These are phyloP conservation scores for Lucilia sericata DNA, from an alignment of 1,140 invertebrate genomes.

Conservation along the genomic window DNA sequence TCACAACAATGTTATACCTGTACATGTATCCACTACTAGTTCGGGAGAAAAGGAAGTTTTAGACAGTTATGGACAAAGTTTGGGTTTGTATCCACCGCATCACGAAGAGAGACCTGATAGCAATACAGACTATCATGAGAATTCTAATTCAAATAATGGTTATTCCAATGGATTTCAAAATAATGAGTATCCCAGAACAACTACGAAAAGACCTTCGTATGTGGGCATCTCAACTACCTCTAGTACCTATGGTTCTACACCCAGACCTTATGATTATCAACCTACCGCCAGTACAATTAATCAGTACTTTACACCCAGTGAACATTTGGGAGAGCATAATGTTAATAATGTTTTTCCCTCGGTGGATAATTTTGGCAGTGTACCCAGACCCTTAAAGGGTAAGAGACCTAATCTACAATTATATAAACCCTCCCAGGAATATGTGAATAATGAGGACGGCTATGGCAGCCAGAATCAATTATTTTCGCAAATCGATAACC, in stretches of 20 bases:
- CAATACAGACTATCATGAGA: not conserved
- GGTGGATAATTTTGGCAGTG: constrained; percentile 57
- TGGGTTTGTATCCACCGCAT: constrained; percentile 54
- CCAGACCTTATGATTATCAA: constrained; percentile 54
- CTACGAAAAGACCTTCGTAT: constrained; percentile 33
- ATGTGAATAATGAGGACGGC: not conserved
- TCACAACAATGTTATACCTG: constrained; percentile 65
- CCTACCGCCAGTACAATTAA: constrained; percentile 56
- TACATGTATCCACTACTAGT: constrained; percentile 57
- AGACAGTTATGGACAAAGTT: constrained; percentile 61
- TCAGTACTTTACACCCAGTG: constrained; percentile 60
- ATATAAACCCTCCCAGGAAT: not conserved
- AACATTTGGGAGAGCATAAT: constrained; percentile 61
- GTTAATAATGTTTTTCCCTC: constrained; percentile 59
- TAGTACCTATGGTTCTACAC: constrained; percentile 53
- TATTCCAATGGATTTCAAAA: constrained; percentile 11
- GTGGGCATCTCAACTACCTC: not conserved
- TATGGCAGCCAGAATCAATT: constrained; percentile 47
- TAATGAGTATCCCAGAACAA: not conserved
- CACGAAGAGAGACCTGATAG: constrained; percentile 47
- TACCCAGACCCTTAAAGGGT: constrained; percentile 55
- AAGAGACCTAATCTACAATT: not conserved
- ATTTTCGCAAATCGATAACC: constrained; percentile 53
- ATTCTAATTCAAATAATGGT: not conserved
- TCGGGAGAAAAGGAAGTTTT: constrained; percentile 61